phyloP scores from a whole-genome alignment of 2,888 invertebrate species.

The Xestia ashworthii region DNA sequence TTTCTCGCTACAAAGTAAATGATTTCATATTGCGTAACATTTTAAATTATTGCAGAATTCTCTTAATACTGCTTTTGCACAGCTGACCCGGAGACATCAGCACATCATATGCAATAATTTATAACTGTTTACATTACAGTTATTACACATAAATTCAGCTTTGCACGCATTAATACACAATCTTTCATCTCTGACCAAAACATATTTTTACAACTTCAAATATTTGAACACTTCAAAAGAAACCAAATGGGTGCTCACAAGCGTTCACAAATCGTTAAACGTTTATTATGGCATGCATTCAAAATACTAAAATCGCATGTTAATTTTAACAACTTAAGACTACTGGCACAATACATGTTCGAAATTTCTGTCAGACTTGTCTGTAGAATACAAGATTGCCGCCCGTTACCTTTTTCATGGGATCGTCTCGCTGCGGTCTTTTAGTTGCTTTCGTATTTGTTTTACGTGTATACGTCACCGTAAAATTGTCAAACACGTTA shows the following conservation, averaged over 20 bases:
- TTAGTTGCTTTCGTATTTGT: background rate
- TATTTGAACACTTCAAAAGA: conserved; percentile 42
- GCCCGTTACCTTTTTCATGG: background rate
- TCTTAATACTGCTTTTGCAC: background rate
- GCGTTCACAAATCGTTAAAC: conserved; percentile 24
- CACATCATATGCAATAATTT: conserved; percentile 21
- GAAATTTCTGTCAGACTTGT: background rate
- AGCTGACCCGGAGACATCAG: background rate
- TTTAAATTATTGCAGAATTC: background rate
- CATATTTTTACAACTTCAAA: conserved; percentile 41
- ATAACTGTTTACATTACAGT: conserved; percentile 18
- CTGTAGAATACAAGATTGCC: background rate
- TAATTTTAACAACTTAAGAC: background rate
- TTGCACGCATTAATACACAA: conserved; percentile 15
- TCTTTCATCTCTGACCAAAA: conserved; percentile 48
- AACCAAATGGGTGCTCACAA: conserved; percentile 14
- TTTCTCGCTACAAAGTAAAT: background rate
- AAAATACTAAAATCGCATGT: background rate
- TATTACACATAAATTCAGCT: conserved; percentile 31
- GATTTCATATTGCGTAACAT: background rate
- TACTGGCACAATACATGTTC: background rate
- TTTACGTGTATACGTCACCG: background rate
- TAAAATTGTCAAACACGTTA: no score
- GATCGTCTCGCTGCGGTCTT: background rate
- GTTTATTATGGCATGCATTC: conserved; percentile 1